Evolutionary conservation across 2,888 invertebrate genomes (phyloP).

Genomic region (Hypercompe scribonia): DNA sequence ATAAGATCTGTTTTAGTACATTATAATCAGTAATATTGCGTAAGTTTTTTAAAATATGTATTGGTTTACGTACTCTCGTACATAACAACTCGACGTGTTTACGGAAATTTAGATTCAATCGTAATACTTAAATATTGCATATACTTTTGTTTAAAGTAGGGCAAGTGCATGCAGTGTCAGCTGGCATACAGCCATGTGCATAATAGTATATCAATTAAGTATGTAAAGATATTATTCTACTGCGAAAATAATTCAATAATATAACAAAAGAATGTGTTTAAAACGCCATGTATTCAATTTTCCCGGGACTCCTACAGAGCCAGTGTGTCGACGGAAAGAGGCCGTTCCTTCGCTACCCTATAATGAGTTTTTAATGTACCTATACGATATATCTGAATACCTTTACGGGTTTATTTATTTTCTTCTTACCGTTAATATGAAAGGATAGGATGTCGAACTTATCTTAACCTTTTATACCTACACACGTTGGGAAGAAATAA

Average conservation of each 20-base stretch:
- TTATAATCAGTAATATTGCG: no score
- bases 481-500: background rate
- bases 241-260: background rate
- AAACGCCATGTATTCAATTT: slow-evolving; percentile 7
- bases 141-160: no score
- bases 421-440: slow-evolving; percentile 3
- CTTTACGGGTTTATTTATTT: slow-evolving; percentile 11
- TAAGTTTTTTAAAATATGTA: no score
- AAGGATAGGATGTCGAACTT: slow-evolving; percentile 3
- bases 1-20: no score
- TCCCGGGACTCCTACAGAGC: slow-evolving; percentile 9
- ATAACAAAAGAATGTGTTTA: background rate
- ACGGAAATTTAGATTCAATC: no score
- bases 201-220: background rate
- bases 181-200: no score
- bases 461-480: background rate
- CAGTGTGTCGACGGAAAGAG: slow-evolving; percentile 17
- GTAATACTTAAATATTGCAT: no score
- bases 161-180: no score
- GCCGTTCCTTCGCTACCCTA: slow-evolving; percentile 5
- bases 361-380: slow-evolving; percentile 26
- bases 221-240: background rate
- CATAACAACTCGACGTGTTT: no score
- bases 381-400: slow-evolving; percentile 7
- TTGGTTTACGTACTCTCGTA: no score